Evolutionary conservation across 2,113 vertebrate species (phyloP).

Genomic region (Myotis yumanensis): DNA sequence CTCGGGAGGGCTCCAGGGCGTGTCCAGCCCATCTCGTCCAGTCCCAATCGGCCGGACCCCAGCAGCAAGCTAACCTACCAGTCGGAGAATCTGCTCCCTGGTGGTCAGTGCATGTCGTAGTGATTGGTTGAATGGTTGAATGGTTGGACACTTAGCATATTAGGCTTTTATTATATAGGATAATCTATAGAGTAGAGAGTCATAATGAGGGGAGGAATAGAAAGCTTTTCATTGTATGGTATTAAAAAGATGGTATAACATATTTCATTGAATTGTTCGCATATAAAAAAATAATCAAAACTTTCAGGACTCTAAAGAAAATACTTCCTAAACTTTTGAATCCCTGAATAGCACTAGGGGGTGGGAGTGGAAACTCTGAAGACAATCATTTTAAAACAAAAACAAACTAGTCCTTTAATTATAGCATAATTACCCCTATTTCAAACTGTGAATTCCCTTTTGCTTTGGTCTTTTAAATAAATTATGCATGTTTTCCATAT

Average conservation of each 20-base stretch:
- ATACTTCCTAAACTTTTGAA: constrained; percentile 53
- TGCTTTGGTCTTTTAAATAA: constrained; percentile 76
- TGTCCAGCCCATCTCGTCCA: too few species aligned
- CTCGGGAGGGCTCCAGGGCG: too few species aligned
- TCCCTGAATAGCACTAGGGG: constrained; percentile 51
- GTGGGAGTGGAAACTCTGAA: constrained; percentile 66
- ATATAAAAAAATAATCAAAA: neutral
- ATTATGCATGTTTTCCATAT: constrained; percentile 78
- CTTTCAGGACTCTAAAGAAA: constrained; percentile 36
- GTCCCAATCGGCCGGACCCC: too few species aligned
- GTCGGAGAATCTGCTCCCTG: too few species aligned
- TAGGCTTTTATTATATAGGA: too few species aligned
- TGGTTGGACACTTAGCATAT: too few species aligned
- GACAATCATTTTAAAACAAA: constrained; percentile 78
- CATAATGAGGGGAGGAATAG: neutral
- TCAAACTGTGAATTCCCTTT: constrained; percentile 77
- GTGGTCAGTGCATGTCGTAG: too few species aligned
- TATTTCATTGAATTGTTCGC: neutral
- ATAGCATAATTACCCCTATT: constrained; percentile 72
- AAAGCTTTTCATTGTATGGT: neutral
- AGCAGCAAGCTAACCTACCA: too few species aligned
- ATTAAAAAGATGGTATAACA: neutral
- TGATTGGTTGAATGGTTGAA: too few species aligned
- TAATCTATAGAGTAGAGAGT: neutral
- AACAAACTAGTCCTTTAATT: constrained; percentile 76